These are phyloP conservation scores for Okamejei kenojei DNA, from an alignment of 2,797 vertebrate genomes.

Conservation along the genomic window DNA sequence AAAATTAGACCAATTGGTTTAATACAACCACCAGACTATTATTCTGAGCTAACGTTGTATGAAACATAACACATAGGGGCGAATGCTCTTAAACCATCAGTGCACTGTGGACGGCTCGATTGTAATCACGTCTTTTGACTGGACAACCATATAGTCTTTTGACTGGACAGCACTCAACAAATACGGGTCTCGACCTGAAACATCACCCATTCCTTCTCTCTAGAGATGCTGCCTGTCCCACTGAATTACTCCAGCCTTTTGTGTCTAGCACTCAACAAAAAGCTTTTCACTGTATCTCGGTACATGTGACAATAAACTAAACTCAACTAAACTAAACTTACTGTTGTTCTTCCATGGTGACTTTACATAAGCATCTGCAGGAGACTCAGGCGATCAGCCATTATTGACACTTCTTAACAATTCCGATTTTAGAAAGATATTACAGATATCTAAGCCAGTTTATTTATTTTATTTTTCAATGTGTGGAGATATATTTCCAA, in stretches of 20 bases:
- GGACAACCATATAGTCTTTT: too few relatives aligned
- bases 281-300: too few relatives aligned
- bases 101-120: too few relatives aligned
- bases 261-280: too few relatives aligned
- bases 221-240: too few relatives aligned
- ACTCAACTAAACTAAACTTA: too few relatives aligned
- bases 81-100: neutral
- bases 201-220: too few relatives aligned
- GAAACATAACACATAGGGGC: neutral
- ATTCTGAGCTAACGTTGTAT: neutral
- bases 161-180: too few relatives aligned
- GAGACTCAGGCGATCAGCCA: neutral
- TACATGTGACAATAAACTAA: too few relatives aligned
- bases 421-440: neutral
- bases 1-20: neutral
- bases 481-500: neutral
- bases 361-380: neutral
- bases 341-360: neutral
- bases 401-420: neutral
- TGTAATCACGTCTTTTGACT: too few relatives aligned
- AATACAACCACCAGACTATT: neutral
- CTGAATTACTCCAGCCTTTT: too few relatives aligned
- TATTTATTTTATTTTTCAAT: neutral
- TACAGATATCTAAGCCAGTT: neutral
- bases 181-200: too few relatives aligned